phyloP scores from a whole-genome alignment of 2,113 vertebrate species.

The Calyptomena viridis region DNA sequence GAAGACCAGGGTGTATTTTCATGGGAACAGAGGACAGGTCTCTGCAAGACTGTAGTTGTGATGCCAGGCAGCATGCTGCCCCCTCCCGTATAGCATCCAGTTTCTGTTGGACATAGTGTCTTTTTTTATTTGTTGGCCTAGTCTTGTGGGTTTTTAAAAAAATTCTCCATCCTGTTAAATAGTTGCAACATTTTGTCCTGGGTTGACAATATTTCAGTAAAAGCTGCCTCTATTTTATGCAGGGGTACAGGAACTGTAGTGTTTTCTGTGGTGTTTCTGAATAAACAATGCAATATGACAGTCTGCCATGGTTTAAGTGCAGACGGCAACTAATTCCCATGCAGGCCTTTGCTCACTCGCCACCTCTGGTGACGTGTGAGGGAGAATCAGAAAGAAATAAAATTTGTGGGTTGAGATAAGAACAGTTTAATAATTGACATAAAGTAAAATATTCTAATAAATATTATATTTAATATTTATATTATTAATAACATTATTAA shows the following conservation, averaged over 20 bases:
- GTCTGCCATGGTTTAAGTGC: neutral
- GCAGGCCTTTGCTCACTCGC: neutral
- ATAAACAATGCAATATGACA: neutral
- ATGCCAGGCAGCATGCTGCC: neutral
- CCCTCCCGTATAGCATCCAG: neutral
- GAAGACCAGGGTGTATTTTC: neutral
- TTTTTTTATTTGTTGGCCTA: neutral
- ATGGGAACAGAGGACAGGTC: neutral
- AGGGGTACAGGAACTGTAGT: neutral
- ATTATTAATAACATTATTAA: too few species aligned
- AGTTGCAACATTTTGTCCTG: neutral
- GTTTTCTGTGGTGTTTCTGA: neutral
- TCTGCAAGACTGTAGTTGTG: neutral
- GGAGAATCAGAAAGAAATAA: neutral
- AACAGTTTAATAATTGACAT: neutral
- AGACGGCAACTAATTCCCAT: accelerated
- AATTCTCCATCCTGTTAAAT: neutral
- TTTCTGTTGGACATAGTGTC: neutral
- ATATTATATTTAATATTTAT: neutral
- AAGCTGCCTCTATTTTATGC: neutral
- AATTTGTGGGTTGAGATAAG: neutral
- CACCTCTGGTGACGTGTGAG: neutral
- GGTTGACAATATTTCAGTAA: neutral
- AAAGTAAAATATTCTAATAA: neutral
- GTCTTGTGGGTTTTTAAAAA: neutral